Evolutionary conservation across 2,797 vertebrate genomes (phyloP).

Genomic region (Phaenicophaeus curvirostris): DNA sequence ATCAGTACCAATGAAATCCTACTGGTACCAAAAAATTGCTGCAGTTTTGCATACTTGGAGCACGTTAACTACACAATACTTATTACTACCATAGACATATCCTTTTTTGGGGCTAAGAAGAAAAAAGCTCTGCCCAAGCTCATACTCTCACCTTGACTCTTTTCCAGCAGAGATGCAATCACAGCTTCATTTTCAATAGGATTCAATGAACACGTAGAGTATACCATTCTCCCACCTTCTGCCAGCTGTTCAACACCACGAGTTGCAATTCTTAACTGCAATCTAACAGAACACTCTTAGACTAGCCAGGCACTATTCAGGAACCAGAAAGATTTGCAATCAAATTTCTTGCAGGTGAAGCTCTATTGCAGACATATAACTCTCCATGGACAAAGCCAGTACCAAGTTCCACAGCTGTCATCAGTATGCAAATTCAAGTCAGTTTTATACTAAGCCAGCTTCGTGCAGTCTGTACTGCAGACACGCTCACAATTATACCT

Average conservation of each 20-base stretch:
- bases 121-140: background rate
- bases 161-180: conserved; percentile 91
- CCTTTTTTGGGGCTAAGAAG: background rate
- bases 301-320: background rate
- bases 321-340: background rate
- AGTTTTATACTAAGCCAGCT: background rate
- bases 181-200: conserved; percentile 95
- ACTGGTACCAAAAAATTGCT: background rate
- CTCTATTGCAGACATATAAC: background rate
- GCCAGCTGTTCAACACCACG: conserved; percentile 95
- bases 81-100: background rate
- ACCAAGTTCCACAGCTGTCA: background rate
- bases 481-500: background rate
- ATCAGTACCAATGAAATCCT: background rate
- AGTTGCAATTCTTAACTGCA: conserved; percentile 94
- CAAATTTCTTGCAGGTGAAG: background rate
- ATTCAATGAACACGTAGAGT: conserved; percentile 96
- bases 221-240: conserved; percentile 95
- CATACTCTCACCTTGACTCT: conserved; percentile 87
- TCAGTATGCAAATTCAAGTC: background rate
- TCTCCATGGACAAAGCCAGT: background rate
- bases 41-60: background rate
- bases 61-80: background rate
- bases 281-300: conserved; percentile 74
- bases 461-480: background rate